Base-by-base conservation (phyloP, 2,888 invertebrate genomes). In the Aspidiotus destructor region DNA sequence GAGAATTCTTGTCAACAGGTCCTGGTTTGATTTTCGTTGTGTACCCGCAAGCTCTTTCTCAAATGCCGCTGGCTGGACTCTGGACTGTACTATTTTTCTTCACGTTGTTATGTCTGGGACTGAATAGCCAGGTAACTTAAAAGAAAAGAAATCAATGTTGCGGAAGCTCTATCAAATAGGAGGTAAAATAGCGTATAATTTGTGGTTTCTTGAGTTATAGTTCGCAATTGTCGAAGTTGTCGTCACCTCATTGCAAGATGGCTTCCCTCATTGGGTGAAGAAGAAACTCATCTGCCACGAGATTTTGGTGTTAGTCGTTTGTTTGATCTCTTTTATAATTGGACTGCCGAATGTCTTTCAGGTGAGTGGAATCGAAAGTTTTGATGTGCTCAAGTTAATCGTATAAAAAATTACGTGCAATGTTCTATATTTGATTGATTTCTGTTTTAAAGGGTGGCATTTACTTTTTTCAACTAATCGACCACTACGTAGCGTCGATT, bases 181-280 rank as follows among this genome's bases (percentile, higher is more conserved):
- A 58, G 57, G 44, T 57, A 63, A 65, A 65, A 65, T 65, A 65
- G 58, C 65, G 44, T 28, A 17, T 64, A 55, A n/a, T 44, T 57
- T 64, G 15, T 64, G 40, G 28, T 69, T 13, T 71, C 71, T 68
- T 62, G 72, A 72, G 68, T 84, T 85, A 72, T 80, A 92, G 90
- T 94, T 95, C 79, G 93, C 94, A 44, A 90, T 92, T 72, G 92
- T 94, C 60, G 94, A 95, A 80, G 94, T 94, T 8, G 91, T 95
- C 3, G 90, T 94, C 2, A 93, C 94, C 3, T 91, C 93, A 8
- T 87, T 95, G 74, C 92, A 93, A 80, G 95, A 95, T 76, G 92
- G 92, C 41, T 94, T 93, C 77, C 90, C 91, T 0, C 85, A 86
- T 72, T 88, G 89, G 86, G 90, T 94, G 70, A 87, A 88, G 75